Percentiles rank a stretch among this genome's conserved stretches.
These are phyloP conservation scores for Porphyrio hochstetteri DNA, from an alignment of 2,113 vertebrate genomes.

Conservation along the genomic window DNA sequence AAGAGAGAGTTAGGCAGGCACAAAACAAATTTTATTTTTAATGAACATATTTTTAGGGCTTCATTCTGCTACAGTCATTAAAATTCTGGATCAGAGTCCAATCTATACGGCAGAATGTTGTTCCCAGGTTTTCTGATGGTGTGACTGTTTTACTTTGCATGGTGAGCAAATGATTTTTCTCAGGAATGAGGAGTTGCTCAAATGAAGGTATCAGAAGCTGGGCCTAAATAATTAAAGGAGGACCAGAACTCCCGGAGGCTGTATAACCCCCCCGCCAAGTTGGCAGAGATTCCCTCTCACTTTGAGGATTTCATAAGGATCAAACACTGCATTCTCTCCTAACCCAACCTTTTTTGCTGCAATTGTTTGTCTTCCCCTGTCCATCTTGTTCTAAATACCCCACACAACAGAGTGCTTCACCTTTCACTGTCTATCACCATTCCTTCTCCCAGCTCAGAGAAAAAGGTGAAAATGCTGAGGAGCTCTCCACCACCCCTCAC, in stretches of 20 bases:
- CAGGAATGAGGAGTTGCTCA: not conserved
- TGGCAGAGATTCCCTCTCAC: not conserved
- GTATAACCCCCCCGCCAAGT: not conserved
- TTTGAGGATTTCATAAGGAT: not conserved
- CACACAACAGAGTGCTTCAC: not conserved
- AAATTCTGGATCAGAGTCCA: not conserved
- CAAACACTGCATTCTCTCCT: not conserved
- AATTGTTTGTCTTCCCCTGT: not conserved
- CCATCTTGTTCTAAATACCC: not conserved
- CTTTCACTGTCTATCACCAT: accelerated
- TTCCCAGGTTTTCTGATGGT: not conserved
- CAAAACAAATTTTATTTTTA: not conserved
- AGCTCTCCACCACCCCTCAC: not conserved
- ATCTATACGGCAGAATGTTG: not conserved
- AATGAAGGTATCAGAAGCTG: not conserved
- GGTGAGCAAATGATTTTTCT: not conserved
- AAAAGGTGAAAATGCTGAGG: not conserved
- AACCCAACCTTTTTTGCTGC: not conserved
- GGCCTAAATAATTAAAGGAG: not conserved
- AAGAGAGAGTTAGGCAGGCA: not conserved
- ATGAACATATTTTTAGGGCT: not conserved
- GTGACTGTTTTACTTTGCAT: not conserved
- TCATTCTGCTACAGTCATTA: not conserved
- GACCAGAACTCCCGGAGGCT: not conserved
- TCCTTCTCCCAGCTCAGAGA: not conserved